phyloP scores from a whole-genome alignment of 2,888 invertebrate species.

The Lordiphosa fenestrarum region DNA sequence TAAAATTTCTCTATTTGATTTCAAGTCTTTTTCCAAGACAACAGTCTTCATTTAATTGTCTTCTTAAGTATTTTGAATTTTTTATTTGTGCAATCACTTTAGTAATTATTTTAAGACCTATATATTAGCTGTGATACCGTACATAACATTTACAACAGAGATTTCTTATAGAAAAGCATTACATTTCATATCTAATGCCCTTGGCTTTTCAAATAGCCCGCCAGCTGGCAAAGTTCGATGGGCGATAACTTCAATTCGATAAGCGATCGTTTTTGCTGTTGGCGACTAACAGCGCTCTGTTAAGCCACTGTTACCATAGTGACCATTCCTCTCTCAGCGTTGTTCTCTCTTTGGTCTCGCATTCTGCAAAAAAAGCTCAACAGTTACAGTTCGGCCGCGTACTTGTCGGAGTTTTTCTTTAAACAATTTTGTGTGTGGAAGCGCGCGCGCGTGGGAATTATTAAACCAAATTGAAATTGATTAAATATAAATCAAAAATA shows the following conservation, averaged over 20 bases:
- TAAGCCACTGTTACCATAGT: not conserved
- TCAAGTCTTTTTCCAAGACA: too few relatives aligned
- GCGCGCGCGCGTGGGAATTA: constrained; percentile 17
- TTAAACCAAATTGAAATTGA: constrained; percentile 18
- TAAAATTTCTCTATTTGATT: too few relatives aligned
- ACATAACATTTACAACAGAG: too few relatives aligned
- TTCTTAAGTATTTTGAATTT: too few relatives aligned
- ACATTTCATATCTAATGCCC: too few relatives aligned
- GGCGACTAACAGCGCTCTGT: not conserved
- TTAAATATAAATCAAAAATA: constrained; percentile 10
- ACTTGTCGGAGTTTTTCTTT: not conserved
- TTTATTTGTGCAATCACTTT: too few relatives aligned
- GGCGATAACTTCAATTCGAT: too few relatives aligned
- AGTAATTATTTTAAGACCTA: too few relatives aligned
- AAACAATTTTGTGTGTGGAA: not conserved
- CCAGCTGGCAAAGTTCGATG: too few relatives aligned
- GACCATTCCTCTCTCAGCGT: not conserved
- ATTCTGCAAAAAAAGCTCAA: constrained; percentile 3
- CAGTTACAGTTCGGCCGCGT: constrained; percentile 5
- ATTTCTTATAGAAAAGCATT: too few relatives aligned
- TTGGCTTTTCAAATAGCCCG: not conserved
- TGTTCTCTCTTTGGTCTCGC: not conserved
- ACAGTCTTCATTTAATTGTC: too few relatives aligned
- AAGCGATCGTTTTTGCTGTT: not conserved
- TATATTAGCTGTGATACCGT: too few relatives aligned